Evolutionary conservation across 1,140 invertebrate genomes (phyloP).

Genomic region (Trachelipus rathkii): DNA sequence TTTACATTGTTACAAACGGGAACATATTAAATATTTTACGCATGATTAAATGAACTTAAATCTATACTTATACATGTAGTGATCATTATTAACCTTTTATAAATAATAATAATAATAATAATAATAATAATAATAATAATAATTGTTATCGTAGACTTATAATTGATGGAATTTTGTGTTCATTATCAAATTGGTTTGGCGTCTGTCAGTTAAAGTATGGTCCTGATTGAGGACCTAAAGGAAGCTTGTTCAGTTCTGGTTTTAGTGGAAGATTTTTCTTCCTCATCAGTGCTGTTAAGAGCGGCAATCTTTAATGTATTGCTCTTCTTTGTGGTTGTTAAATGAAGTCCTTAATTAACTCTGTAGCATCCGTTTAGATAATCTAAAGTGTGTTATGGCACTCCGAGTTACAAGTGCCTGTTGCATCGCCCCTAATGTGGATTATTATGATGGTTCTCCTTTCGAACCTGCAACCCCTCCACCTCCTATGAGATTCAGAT

Average conservation of each 20-base stretch:
- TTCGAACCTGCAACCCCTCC: background rate
- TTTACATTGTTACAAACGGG: too few relatives aligned
- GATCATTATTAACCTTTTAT: too few relatives aligned
- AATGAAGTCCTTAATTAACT: background rate
- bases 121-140: too few relatives aligned
- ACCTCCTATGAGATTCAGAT: background rate
- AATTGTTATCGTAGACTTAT: too few relatives aligned
- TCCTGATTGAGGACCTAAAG: background rate
- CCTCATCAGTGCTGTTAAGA: background rate
- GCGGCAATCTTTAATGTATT: background rate
- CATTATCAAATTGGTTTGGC: too few relatives aligned
- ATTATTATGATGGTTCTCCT: background rate
- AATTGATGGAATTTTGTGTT: too few relatives aligned
- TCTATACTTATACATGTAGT: too few relatives aligned
- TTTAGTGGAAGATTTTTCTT: too few relatives aligned
- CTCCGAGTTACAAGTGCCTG: background rate
- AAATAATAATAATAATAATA: too few relatives aligned
- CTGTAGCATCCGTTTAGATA: background rate
- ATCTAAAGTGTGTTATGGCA: background rate
- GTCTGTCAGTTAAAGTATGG: background rate
- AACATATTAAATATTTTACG: too few relatives aligned
- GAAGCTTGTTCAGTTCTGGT: background rate
- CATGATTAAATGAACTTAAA: too few relatives aligned
- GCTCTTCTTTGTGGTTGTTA: background rate
- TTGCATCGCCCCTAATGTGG: background rate